Percentiles rank a stretch among this genome's conserved stretches.
phyloP scores from a whole-genome alignment of 64 coral and sea anemone species.

The Stichodactyla helianthus region DNA sequence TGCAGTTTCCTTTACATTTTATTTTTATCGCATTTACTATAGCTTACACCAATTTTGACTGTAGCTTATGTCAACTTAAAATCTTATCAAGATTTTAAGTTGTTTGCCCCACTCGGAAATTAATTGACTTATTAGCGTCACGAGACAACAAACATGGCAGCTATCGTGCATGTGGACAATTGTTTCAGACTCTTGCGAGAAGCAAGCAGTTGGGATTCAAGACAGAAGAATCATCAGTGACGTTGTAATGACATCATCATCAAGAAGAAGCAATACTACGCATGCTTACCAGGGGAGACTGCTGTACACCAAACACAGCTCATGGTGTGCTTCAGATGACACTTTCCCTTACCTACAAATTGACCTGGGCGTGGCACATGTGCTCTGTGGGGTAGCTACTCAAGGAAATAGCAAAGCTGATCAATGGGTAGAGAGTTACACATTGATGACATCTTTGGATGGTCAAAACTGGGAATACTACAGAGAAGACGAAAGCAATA shows the following conservation, averaged over 20 bases:
- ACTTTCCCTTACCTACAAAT: neutral
- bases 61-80: too few species aligned
- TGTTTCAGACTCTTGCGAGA: neutral
- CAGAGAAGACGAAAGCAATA: neutral
- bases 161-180: too few species aligned
- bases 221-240: neutral
- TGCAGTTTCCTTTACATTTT: too few species aligned
- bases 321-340: constrained; percentile 11
- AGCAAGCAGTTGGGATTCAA: constrained; percentile 10
- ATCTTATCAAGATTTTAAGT: too few species aligned
- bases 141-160: too few species aligned
- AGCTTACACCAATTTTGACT: too few species aligned
- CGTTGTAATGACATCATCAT: neutral
- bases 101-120: neutral
- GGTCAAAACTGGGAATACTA: constrained; percentile 13
- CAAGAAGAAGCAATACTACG: neutral
- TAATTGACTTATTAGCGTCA: neutral
- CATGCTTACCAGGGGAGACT: neutral
- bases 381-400: neutral
- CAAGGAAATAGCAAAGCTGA: constrained; percentile 15
- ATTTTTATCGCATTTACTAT: too few species aligned
- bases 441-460: neutral
- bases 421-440: neutral
- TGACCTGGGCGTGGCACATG: neutral
- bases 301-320: neutral